Percentiles rank a stretch among this genome's conserved stretches.
Conservation (phyloP, 2,797 vertebrate genomes). For the Sebastes goodei region DNA sequence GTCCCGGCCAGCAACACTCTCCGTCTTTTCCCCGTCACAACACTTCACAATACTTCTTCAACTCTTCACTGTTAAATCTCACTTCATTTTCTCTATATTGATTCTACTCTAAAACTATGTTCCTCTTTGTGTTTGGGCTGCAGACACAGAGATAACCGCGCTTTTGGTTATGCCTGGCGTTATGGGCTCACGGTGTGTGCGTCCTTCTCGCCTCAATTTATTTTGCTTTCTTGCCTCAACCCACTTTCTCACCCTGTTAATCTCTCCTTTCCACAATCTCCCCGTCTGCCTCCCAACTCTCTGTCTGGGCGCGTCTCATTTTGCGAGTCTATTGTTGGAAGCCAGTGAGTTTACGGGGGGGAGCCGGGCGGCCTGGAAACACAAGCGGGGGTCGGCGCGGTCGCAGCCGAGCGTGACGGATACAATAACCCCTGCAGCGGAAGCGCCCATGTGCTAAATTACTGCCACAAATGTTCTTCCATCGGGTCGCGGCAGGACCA, state of each 20-base stretch:
- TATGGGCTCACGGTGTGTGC: neutral
- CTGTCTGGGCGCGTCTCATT: conserved; percentile 49
- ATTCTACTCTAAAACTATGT: neutral
- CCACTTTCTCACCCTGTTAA: conserved; percentile 40
- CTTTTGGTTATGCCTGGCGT: neutral
- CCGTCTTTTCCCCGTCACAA: neutral
- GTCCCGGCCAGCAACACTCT: neutral
- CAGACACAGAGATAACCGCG: neutral
- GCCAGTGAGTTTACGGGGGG: conserved; percentile 47
- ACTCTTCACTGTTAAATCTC: neutral
- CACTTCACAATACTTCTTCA: neutral
- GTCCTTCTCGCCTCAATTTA: neutral
- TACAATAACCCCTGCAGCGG: conserved; percentile 75
- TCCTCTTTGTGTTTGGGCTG: neutral
- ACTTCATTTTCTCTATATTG: neutral
- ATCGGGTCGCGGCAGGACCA: conserved; percentile 54
- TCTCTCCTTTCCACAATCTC: conserved; percentile 35
- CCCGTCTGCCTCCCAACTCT: conserved; percentile 2
- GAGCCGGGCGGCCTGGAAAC: conserved; percentile 54
- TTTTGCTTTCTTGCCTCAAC: conserved; percentile 9
- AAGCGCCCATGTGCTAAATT: conserved; percentile 82
- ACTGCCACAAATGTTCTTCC: conserved; percentile 76
- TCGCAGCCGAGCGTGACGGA: conserved; percentile 65
- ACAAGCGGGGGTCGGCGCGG: conserved; percentile 57
- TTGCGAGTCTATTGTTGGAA: conserved; percentile 49